Evolutionary conservation across 2,113 vertebrate species (phyloP).

Genomic region (Nothocercus nigrocapillus): DNA sequence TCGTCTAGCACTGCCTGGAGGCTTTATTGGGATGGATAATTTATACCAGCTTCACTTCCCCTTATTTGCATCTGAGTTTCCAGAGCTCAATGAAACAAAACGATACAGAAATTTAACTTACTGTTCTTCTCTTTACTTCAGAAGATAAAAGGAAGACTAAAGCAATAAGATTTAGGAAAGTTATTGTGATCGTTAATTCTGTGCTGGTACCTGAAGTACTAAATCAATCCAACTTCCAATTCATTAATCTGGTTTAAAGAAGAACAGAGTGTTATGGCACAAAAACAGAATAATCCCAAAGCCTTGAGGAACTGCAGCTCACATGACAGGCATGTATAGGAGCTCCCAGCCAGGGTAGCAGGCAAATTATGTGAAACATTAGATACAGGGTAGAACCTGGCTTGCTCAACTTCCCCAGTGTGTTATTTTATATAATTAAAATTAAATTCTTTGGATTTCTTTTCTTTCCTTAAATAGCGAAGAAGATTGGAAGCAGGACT

Average conservation of each 20-base stretch:
- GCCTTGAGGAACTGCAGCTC: constrained; percentile 16
- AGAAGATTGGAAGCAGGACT: constrained; percentile 5
- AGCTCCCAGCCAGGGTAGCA: constrained; percentile 5
- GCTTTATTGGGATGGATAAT: not conserved
- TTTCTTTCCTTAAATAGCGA: constrained; percentile 20
- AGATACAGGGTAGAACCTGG: not conserved
- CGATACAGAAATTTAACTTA: not conserved
- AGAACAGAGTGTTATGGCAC: constrained; percentile 12
- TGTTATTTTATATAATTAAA: constrained; percentile 51
- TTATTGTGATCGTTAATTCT: constrained; percentile 27
- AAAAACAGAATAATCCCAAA: constrained; percentile 53
- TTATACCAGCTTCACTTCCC: not conserved
- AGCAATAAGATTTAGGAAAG: not conserved
- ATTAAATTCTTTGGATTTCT: constrained; percentile 43
- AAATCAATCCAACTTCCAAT: constrained; percentile 24
- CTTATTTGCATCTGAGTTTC: not conserved
- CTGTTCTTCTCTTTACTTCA: not conserved
- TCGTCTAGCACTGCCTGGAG: not conserved
- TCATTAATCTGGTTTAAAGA: constrained; percentile 60
- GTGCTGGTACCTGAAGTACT: constrained; percentile 13
- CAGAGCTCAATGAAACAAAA: not conserved
- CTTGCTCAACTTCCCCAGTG: not conserved
- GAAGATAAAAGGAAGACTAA: not conserved
- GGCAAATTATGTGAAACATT: constrained; percentile 15
- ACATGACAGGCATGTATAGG: not conserved